phyloP scores from a whole-genome alignment of 2,888 invertebrate genomes.

The Pilophorus perplexus region DNA sequence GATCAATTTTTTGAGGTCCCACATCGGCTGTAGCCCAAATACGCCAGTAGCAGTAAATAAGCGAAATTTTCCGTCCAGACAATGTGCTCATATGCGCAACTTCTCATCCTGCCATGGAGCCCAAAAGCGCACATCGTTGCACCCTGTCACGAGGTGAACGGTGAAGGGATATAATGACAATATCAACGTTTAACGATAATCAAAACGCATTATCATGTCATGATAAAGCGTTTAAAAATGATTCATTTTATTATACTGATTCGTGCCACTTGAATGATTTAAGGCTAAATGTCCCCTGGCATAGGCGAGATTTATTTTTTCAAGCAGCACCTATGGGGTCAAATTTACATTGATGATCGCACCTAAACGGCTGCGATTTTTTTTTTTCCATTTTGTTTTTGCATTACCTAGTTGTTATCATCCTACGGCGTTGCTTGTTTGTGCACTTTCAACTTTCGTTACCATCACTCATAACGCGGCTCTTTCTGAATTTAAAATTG shows the following conservation, averaged over 20 bases:
- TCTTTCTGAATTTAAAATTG: slow-evolving; percentile 3
- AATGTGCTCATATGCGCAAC: too few relatives aligned
- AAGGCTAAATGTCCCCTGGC: neutral
- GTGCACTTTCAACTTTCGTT: neutral
- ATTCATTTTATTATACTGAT: neutral
- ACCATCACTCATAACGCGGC: neutral
- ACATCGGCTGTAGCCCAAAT: too few relatives aligned
- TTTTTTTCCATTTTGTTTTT: too few relatives aligned
- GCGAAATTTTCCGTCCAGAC: too few relatives aligned
- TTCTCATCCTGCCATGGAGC: too few relatives aligned
- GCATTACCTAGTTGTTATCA: neutral
- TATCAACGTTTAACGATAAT: too few relatives aligned
- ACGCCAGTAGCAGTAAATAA: too few relatives aligned
- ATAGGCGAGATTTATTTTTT: neutral
- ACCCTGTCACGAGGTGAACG: neutral
- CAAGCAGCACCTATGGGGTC: neutral
- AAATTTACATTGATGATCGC: neutral
- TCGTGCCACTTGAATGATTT: neutral
- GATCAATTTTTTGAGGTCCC: too few relatives aligned
- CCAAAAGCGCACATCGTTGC: too few relatives aligned
- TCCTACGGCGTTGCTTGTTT: neutral
- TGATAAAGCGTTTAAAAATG: neutral
- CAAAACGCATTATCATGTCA: too few relatives aligned
- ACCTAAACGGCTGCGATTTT: too few relatives aligned
- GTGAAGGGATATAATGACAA: neutral